phyloP scores from a whole-genome alignment of 1,140 invertebrate species.

The Homarus americanus region DNA sequence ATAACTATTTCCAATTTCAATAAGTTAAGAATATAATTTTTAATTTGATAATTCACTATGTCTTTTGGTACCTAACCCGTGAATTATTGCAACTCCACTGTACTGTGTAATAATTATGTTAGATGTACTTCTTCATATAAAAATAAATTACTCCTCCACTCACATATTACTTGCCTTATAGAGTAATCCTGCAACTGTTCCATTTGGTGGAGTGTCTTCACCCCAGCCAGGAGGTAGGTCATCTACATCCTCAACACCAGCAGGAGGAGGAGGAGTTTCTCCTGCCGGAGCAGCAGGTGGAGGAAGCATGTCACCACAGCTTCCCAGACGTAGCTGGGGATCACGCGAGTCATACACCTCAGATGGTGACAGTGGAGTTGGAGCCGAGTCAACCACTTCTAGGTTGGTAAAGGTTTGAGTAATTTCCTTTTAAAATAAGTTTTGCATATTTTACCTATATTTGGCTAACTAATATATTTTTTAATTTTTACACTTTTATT shows the following conservation, averaged over 20 bases:
- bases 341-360: constrained; percentile 87
- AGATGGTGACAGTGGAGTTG: constrained; percentile 89
- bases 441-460: background rate
- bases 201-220: constrained; percentile 39
- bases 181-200: constrained; percentile 21
- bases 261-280: constrained; percentile 41
- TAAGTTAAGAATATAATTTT: too few species aligned
- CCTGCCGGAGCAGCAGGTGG: constrained; percentile 46
- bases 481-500: background rate
- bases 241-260: constrained; percentile 41
- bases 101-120: too few species aligned
- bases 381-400: constrained; percentile 82
- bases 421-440: background rate
- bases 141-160: too few species aligned
- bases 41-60: too few species aligned
- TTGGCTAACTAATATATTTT: background rate
- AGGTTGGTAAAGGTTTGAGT: constrained; percentile 76
- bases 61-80: too few species aligned
- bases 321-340: constrained; percentile 79
- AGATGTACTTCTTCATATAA: too few species aligned
- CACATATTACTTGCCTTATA: background rate
- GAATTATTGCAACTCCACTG: too few species aligned
- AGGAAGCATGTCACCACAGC: constrained; percentile 65
- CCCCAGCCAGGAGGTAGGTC: constrained; percentile 36
- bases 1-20: too few species aligned